Percentiles rank a stretch among this genome's conserved stretches.
phyloP scores from a whole-genome alignment of 2,113 vertebrate genomes.

The Electrona antarctica region DNA sequence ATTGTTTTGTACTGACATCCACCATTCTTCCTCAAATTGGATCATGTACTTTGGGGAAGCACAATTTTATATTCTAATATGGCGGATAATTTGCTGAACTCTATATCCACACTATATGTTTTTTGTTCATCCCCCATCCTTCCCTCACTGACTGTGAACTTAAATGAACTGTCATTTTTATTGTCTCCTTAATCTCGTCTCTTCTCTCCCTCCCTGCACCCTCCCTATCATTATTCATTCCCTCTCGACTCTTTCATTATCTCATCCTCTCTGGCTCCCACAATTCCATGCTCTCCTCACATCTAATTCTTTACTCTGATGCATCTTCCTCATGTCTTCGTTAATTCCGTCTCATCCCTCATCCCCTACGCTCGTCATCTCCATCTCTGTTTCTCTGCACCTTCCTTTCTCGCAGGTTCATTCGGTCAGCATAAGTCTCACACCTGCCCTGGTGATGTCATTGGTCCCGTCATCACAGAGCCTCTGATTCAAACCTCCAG shows the following conservation, averaged over 20 bases:
- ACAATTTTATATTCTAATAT: conserved; percentile 48
- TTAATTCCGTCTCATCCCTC: not conserved
- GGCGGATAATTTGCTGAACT: conserved; percentile 25
- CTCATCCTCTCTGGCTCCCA: not conserved
- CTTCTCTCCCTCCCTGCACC: not conserved
- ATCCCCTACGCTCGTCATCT: conserved; percentile 11
- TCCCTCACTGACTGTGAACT: conserved; percentile 16
- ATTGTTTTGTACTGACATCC: not conserved
- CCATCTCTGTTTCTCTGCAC: conserved; percentile 23
- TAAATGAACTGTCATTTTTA: not conserved
- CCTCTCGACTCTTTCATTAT: not conserved
- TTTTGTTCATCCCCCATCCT: conserved; percentile 29
- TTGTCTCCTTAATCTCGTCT: not conserved
- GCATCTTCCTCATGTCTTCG: not conserved
- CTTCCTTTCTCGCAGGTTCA: conserved; percentile 64
- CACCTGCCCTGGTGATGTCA: conserved; percentile 48
- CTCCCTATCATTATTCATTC: not conserved
- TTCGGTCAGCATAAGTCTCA: conserved; percentile 76
- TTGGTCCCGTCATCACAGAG: conserved; percentile 51
- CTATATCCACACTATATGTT: not conserved
- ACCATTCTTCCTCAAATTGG: not conserved
- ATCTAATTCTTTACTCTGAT: not conserved
- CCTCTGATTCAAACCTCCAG: conserved; percentile 55
- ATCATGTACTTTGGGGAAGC: not conserved
- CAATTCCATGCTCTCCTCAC: not conserved